These are phyloP conservation scores for Teleogryllus oceanicus DNA, from an alignment of 2,888 invertebrate species.

Conservation along the genomic window DNA sequence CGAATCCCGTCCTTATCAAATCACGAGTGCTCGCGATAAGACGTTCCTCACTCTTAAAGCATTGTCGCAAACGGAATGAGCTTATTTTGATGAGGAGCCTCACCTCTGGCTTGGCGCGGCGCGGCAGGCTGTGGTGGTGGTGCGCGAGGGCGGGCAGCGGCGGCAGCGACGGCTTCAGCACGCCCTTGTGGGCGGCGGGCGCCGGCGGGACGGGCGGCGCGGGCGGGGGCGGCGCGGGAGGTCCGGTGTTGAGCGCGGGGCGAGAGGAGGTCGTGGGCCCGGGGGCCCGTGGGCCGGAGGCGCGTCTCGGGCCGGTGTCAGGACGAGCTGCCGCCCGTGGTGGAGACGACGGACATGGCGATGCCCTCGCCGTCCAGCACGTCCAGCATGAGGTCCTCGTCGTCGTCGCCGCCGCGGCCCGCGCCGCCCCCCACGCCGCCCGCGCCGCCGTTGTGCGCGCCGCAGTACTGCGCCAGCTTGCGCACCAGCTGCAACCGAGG, in stretches of 20 bases:
- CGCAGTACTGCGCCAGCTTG: constrained; percentile 31
- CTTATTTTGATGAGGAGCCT: too few relatives aligned
- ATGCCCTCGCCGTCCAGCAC: constrained; percentile 52
- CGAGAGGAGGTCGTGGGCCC: background rate
- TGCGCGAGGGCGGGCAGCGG: background rate
- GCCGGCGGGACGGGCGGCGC: background rate
- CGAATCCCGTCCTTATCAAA: too few relatives aligned
- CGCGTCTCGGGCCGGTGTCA: constrained; percentile 37
- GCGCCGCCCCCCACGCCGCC: constrained; percentile 31
- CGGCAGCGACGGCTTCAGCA: background rate
- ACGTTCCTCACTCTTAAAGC: too few relatives aligned
- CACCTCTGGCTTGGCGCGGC: constrained; percentile 38
- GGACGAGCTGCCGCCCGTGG: constrained; percentile 41
- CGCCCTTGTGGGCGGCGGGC: background rate
- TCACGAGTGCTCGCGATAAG: too few relatives aligned
- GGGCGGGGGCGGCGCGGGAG: background rate
- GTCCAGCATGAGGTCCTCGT: constrained; percentile 33
- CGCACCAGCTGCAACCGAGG: constrained; percentile 23
- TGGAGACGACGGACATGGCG: constrained; percentile 50
- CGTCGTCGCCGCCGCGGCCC: constrained; percentile 35
- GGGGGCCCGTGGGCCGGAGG: constrained; percentile 39
- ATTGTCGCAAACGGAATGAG: too few relatives aligned
- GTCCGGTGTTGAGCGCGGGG: background rate
- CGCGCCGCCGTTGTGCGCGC: constrained; percentile 33
- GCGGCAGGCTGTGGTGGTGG: constrained; percentile 40